These are phyloP conservation scores for Epiperipatus broadwayi DNA, from an alignment of 2,888 invertebrate species.

Conservation along the genomic window DNA sequence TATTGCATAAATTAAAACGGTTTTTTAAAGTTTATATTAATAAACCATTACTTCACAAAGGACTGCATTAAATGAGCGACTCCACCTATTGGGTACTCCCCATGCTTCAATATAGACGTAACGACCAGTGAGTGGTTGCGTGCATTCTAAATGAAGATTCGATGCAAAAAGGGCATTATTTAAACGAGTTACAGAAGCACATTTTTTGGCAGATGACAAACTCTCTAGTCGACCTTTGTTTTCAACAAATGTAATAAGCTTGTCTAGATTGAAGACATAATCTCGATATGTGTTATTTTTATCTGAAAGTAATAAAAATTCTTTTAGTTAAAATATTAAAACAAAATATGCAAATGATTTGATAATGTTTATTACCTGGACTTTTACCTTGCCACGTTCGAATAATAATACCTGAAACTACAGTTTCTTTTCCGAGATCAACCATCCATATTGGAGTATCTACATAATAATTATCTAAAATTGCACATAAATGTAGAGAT, in stretches of 20 bases:
- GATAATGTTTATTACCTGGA: conserved; percentile 14
- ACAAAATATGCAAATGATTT: no score
- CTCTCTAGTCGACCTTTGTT: conserved; percentile 25
- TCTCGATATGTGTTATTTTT: conserved; percentile 24
- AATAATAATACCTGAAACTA: conserved; percentile 32
- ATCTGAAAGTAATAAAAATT: no score
- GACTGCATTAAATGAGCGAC: conserved; percentile 32
- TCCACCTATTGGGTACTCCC: conserved; percentile 32
- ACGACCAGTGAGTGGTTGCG: conserved; percentile 25
- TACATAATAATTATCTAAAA: conserved; percentile 35
- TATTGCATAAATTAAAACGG: no score
- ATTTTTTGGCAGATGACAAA: conserved; percentile 22
- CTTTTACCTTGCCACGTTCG: conserved; percentile 30
- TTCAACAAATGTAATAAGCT: conserved; percentile 33
- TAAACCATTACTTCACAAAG: conserved; percentile 36
- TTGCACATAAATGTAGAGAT: conserved; percentile 31
- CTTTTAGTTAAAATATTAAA: no score
- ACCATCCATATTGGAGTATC: conserved; percentile 35
- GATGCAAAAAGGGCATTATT: conserved; percentile 33
- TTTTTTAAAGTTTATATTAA: conserved; percentile 18
- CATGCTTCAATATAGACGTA: conserved; percentile 34
- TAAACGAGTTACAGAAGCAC: conserved; percentile 31
- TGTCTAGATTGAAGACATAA: conserved; percentile 34
- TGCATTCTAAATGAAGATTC: conserved; percentile 32
- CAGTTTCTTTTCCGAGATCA: conserved; percentile 29